phyloP scores from a whole-genome alignment of 2,797 vertebrate species.

The Avahi laniger region DNA sequence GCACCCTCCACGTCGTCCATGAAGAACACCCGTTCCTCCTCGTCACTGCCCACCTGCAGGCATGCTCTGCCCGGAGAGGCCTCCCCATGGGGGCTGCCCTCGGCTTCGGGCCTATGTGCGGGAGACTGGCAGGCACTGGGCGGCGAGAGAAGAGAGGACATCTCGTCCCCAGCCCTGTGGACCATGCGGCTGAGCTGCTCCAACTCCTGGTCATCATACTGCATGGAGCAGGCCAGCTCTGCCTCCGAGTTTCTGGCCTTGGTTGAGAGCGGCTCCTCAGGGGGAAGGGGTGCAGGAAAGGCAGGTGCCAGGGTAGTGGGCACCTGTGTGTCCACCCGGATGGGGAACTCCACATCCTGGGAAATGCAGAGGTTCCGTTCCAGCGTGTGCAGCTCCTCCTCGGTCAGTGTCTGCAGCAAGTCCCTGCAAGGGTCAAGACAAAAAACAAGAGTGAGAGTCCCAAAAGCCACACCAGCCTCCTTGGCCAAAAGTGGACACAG shows the following conservation, averaged over 20 bases:
- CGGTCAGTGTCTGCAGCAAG: constrained; percentile 93
- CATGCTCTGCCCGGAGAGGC: constrained; percentile 87
- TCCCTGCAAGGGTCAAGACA: constrained; percentile 86
- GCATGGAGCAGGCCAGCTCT: constrained; percentile 98
- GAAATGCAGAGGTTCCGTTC: constrained; percentile 96
- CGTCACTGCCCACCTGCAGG: constrained; percentile 81
- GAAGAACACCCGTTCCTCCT: constrained; percentile 95
- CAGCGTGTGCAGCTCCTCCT: constrained; percentile 92
- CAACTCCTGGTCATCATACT: constrained; percentile 97
- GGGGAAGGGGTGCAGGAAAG: constrained; percentile 75
- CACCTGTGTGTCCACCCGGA: constrained; percentile 81
- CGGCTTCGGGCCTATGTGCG: constrained; percentile 84
- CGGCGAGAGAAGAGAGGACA: constrained; percentile 96
- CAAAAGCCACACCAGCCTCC: not conserved
- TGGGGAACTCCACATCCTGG: constrained; percentile 90
- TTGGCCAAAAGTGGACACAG: not conserved
- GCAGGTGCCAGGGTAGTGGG: constrained; percentile 79
- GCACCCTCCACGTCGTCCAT: constrained; percentile 95
- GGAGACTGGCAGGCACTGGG: constrained; percentile 94
- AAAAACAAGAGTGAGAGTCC: not conserved
- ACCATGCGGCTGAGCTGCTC: constrained; percentile 98
- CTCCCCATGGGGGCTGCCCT: constrained; percentile 86
- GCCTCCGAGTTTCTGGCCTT: constrained; percentile 88
- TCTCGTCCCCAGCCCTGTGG: constrained; percentile 94
- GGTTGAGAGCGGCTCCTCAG: constrained; percentile 79